Evolutionary conservation across 2,113 vertebrate species (phyloP), one percentile per base, ranked within the genome.

Genomic region (Saccopteryx bilineata): DNA sequence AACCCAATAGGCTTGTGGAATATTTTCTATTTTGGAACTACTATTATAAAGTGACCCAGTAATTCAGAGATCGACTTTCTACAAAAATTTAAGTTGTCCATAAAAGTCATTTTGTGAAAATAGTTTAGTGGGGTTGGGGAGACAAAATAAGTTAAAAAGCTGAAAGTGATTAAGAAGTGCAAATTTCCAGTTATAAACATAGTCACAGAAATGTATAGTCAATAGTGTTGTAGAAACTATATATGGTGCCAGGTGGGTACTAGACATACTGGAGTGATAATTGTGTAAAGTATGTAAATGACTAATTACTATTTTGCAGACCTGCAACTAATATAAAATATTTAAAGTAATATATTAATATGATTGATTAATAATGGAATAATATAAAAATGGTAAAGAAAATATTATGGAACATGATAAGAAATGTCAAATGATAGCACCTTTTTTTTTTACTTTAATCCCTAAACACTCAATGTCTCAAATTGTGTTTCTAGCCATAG

Each of bases 21-120:
- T 90, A 85, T n/a, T 52, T 90, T 39, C 52, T n/a, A 31, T 79
- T 85, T 94, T 54, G 28, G 13, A 91, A 13, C 33, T 74, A 65
- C 19, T 56, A 8, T 63, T 24, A 26, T 48, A 17, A 91, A 87
- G 6, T 7, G 9, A 75, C 48, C 26, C 7, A 46, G 50, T 17
- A 79, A 61, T 71, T 72, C 24, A 86, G 18, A 72, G 9, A 19
- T 18, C 46, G 46, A 33, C 26, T 63, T 46, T 72, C 46, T 72
- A 72, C 31, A 61, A 28, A 80, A 91, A 65, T 79, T 56, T 19
- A 80, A 65, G 31, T 2, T 26, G 9, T 54, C 56, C 46, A 24
- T 80, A 15, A 72, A 71, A 48, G 33, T 11, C 56, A 48, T 12
- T 48, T n/a, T 33, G 72, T 46, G 65, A 91, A 69, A 61, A 71